These are phyloP conservation scores for Acanthosepion lycidas DNA, from an alignment of 2,888 invertebrate species.

Conservation along the genomic window DNA sequence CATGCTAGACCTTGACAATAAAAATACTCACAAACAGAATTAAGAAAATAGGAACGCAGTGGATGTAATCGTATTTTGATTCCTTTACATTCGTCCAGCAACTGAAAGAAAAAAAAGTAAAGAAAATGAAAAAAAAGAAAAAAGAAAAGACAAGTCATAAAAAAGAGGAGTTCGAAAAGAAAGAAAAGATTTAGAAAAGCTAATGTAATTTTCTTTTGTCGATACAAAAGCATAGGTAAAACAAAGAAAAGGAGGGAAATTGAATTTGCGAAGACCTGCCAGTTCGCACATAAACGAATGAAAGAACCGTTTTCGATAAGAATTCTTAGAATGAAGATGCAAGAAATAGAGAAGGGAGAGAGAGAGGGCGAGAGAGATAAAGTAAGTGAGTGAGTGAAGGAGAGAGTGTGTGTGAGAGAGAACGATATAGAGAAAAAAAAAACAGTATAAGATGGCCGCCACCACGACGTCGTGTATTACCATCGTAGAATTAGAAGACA, in stretches of 20 bases:
- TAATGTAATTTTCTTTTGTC: too few species aligned
- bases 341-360: too few species aligned
- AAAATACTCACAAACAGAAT: slow-evolving; percentile 86
- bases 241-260: too few species aligned
- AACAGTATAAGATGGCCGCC: slow-evolving; percentile 47
- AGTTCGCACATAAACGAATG: too few species aligned
- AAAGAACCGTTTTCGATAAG: too few species aligned
- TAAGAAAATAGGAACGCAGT: slow-evolving; percentile 86
- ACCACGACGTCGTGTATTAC: too few species aligned
- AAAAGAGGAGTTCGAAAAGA: not conserved
- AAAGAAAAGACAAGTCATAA: not conserved
- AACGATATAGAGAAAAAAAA: slow-evolving; percentile 45
- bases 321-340: too few species aligned
- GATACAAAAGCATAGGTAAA: too few species aligned
- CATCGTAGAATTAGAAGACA: too few species aligned
- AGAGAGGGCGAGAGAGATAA: too few species aligned
- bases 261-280: too few species aligned
- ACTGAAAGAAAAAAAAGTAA: slow-evolving; percentile 77
- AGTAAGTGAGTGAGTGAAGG: slow-evolving; percentile 23
- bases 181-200: not conserved
- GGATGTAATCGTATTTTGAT: slow-evolving; percentile 85
- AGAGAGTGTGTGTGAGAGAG: slow-evolving; percentile 50
- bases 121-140: not conserved
- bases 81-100: slow-evolving; percentile 40
- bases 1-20: not conserved